Conservation (phyloP, 64 coral and sea anemone species). For the Pachyseris speciosa region DNA sequence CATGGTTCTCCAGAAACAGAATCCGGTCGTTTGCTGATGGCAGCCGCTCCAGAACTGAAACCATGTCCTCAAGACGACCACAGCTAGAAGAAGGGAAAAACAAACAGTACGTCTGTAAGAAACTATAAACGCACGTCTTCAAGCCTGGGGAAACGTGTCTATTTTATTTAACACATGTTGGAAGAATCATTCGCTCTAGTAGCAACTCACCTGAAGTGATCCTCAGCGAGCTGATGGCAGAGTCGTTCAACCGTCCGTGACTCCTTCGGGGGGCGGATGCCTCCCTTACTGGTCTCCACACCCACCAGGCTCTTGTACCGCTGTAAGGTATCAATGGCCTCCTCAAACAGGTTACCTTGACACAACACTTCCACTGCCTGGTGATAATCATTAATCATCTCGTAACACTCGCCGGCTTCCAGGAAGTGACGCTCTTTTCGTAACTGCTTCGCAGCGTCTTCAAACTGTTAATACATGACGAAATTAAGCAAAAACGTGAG, state of each 20-base stretch:
- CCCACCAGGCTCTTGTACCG: slow-evolving; percentile 63
- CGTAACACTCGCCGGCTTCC: slow-evolving; percentile 80
- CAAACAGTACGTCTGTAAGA: too few species aligned
- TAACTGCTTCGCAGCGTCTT: slow-evolving; percentile 70
- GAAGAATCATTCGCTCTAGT: too few species aligned
- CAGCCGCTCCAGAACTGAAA: slow-evolving; percentile 57
- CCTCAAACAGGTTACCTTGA: slow-evolving; percentile 66
- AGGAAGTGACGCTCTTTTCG: slow-evolving; percentile 44
- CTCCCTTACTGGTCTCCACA: slow-evolving; percentile 3
- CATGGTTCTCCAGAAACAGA: slow-evolving; percentile 69
- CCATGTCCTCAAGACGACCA: slow-evolving; percentile 56
- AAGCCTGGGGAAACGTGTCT: too few species aligned
- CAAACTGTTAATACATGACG: slow-evolving; percentile 51
- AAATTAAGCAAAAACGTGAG: neutral
- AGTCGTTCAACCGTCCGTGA: slow-evolving; percentile 57
- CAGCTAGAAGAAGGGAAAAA: slow-evolving; percentile 4
- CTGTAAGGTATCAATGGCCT: slow-evolving; percentile 82
- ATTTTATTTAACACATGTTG: too few species aligned
- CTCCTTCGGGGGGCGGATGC: slow-evolving; percentile 54
- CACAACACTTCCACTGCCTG: slow-evolving; percentile 78
- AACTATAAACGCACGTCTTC: too few species aligned
- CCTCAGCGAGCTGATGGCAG: slow-evolving; percentile 60
- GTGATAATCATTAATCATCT: slow-evolving; percentile 74
- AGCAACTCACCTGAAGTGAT: slow-evolving; percentile 53
- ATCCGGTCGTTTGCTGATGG: slow-evolving; percentile 69